Conservation (phyloP, 2,797 vertebrate species). For the Leptoclinus maculatus region DNA sequence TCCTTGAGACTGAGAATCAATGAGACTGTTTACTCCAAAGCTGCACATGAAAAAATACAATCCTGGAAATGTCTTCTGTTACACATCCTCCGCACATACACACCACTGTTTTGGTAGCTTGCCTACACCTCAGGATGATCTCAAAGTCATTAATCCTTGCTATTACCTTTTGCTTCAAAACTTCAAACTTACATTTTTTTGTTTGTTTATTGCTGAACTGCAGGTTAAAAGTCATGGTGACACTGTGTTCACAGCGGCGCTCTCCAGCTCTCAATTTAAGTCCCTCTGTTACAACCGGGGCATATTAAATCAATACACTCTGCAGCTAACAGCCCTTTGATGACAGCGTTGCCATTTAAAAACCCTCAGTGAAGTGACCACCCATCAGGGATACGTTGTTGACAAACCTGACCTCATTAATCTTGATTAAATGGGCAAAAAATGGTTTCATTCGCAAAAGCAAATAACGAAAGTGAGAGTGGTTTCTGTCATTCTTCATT, state of each 20-base stretch:
- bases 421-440: not conserved
- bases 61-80: slow-evolving; percentile 56
- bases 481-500: slow-evolving; percentile 22
- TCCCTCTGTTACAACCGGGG: slow-evolving; percentile 8
- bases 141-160: slow-evolving; percentile 47
- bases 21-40: slow-evolving; percentile 71
- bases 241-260: slow-evolving; percentile 12
- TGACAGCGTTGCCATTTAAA: slow-evolving; percentile 16
- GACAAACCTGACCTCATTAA: slow-evolving; percentile 7
- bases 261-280: slow-evolving; percentile 15
- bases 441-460: not conserved
- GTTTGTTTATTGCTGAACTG: slow-evolving; percentile 22
- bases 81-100: slow-evolving; percentile 15
- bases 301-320: slow-evolving; percentile 45
- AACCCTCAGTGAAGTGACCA: slow-evolving; percentile 12
- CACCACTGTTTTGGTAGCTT: slow-evolving; percentile 5
- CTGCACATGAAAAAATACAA: slow-evolving; percentile 50
- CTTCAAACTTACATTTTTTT: slow-evolving; percentile 14
- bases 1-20: slow-evolving; percentile 76
- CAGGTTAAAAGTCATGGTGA: slow-evolving; percentile 45
- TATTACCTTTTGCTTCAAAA: slow-evolving; percentile 37
- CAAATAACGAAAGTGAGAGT: not conserved
- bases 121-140: slow-evolving; percentile 35
- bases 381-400: slow-evolving; percentile 6
- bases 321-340: slow-evolving; percentile 29